Evolutionary conservation across 2,888 invertebrate species (phyloP), one percentile per base, ranked within the genome.

Genomic region (Dryadula phaetusa): DNA sequence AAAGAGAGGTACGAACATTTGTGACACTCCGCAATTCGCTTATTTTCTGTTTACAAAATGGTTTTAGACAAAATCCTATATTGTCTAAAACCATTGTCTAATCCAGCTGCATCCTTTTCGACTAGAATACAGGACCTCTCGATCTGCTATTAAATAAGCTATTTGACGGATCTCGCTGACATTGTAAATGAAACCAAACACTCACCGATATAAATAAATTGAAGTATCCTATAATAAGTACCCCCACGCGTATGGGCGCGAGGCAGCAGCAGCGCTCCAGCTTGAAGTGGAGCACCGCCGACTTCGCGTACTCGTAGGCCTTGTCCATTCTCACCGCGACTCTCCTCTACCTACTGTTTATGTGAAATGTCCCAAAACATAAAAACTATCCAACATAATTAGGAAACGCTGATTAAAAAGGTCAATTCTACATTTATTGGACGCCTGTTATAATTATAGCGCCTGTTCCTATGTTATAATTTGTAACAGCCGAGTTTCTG

Each of bases 341-440:
- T 46, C 58, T n/a, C 61, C 49, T 10, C 22, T 10, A 8, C 32
- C 16, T 12, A 16, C n/a, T 12, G 37, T 62, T 52, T 16, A 28
- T 46, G 44, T 52, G 63, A 75, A 77, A 74, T 77, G 74, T 69
- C 70, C 74, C 67, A 75, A 79, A 78, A 73, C 74, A 71, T 61
- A 63, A 65, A 62, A 76, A 75, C 74, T 75, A 77, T 76, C 67
- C 73, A 69, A 67, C 66, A 66, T 87, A 87, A 88, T 87, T 80
- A 88, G 88, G 88, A 89, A 82, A 84, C 73, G 32, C 67, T 77
- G 74, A 84, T 84, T 85, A 81, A 76, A 79, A 83, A 85, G 86
- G 87, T 81, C 84, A 78, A 73, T 75, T 73, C 72, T 56, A 62
- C 54, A 70, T 71, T 63, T 71, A 60, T 66, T 69, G 58, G 53